Conservation (phyloP, 1,140 invertebrate genomes). For the Bursaphelenchus mucronatus region DNA sequence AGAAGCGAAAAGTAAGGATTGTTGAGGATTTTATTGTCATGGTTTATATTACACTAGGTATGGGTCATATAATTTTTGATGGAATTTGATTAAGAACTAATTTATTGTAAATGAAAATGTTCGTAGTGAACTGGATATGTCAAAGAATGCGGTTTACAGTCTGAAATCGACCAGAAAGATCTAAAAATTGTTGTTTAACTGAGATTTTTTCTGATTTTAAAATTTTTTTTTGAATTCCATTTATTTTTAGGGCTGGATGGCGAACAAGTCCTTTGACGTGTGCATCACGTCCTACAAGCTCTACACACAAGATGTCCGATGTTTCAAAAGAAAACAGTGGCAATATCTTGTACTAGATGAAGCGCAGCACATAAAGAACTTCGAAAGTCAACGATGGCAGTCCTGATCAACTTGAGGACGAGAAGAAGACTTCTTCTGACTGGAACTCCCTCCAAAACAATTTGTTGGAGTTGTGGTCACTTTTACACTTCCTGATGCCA, state of each 20-base stretch:
- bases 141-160: not conserved
- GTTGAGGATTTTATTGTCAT: no score
- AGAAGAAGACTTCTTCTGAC: slow-evolving; percentile 85
- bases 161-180: not conserved
- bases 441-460: slow-evolving; percentile 98
- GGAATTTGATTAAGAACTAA: not conserved
- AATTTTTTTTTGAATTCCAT: slow-evolving; percentile 26
- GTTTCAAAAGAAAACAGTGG: slow-evolving; percentile 90
- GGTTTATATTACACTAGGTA: not conserved
- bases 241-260: slow-evolving; percentile 80
- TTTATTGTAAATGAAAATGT: not conserved
- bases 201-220: slow-evolving; percentile 7
- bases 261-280: slow-evolving; percentile 97
- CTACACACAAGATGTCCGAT: slow-evolving; percentile 95
- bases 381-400: slow-evolving; percentile 98
- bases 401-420: slow-evolving; percentile 91
- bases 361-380: slow-evolving; percentile 99
- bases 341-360: slow-evolving; percentile 98
- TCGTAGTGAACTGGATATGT: not conserved
- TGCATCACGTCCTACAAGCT: slow-evolving; percentile 99
- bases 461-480: slow-evolving; percentile 97
- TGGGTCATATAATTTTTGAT: not conserved
- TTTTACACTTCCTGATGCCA: slow-evolving; percentile 99
- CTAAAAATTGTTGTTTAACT: not conserved
- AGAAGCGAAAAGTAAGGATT: slow-evolving; percentile 73